Base-by-base conservation (phyloP, 35 echinoderm and acorn worm species). In the Apostichopus parvimensis region DNA sequence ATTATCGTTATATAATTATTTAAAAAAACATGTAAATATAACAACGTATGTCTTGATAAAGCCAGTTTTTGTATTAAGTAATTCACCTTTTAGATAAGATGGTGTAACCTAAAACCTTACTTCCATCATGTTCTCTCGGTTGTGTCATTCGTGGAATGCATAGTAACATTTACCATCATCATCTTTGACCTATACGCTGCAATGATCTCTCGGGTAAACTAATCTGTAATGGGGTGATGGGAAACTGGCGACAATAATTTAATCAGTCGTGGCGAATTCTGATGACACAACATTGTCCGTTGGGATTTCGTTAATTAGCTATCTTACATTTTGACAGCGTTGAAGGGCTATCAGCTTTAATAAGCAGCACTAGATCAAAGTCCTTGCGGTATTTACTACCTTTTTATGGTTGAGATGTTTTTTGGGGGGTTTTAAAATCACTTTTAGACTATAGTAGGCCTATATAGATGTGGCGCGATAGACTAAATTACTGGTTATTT, bases 141-240 rank as follows among this genome's bases (percentile, higher is more conserved):
- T 75, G 71, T 22, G 71, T 20, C 71, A 75, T 75, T 20, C 17
- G 71, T 20, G 71, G 71, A 75, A 75, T 75, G 71, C 6, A n/a
- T 75, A 20, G 71, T 75, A 75, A 24, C 71, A 75, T 75, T 75
- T 75, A 22, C 4, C 71, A 75, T 13, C 71, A 75, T 13, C 17
- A 18, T 18, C 6, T 75, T 6, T 18, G 17, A 75, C 17, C 71
- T 75, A 20, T 75, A n/a, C 13, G 14, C 71, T 75, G 17, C 71
- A 18, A 22, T 22, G 71, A 75, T 75, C 71, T n/a, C 71, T 75
- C 71, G 71, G 71, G 71, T n/a, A 22, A 75, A 22, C 71, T 75
- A 75, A 75, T 75, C 71, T n/a, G 15, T 75, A 75, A 75, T 75
- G 71, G 71, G 17, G 71, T 68, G 64, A 68, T 68, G 64, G 64